Percentiles rank a stretch among this genome's conserved stretches.
Evolutionary conservation across 2,888 invertebrate species (phyloP).

Genomic region (Deroplatys truncata): DNA sequence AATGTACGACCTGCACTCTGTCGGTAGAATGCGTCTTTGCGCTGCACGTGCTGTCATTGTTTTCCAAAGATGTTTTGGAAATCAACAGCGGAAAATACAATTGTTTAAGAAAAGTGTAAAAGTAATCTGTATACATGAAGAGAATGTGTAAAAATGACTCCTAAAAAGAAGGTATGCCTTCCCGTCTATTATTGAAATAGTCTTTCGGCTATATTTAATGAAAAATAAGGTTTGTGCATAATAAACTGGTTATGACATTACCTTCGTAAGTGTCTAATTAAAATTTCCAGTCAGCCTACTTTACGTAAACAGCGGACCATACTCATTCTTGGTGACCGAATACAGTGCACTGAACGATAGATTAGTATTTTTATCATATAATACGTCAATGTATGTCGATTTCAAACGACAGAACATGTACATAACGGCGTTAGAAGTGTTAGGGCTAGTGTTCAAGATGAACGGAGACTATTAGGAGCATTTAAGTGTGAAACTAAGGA

Average conservation of each 20-base stretch:
- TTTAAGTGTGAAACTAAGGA: not conserved
- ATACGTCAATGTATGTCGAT: not conserved
- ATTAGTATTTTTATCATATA: not conserved
- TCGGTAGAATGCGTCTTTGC: not conserved
- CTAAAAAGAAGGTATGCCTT: conserved; percentile 32
- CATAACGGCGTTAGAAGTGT: not conserved
- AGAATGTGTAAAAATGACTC: conserved; percentile 30
- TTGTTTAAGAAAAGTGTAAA: not conserved
- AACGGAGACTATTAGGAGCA: not conserved
- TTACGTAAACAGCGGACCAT: not conserved
- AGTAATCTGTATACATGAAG: not conserved
- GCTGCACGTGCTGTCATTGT: not conserved
- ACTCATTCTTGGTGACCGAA: not conserved
- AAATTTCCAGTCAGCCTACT: not conserved
- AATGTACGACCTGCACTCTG: not conserved
- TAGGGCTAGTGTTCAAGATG: not conserved
- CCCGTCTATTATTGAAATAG: not conserved
- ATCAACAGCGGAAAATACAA: not conserved
- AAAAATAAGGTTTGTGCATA: not conserved
- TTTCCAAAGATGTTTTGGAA: not conserved
- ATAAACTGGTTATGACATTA: not conserved
- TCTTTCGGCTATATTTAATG: not conserved
- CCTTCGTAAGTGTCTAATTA: not conserved
- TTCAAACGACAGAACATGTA: not conserved
- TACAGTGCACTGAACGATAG: not conserved